Base-by-base conservation (phyloP, 2,797 vertebrate genomes). In the Cyclopterus lumpus region DNA sequence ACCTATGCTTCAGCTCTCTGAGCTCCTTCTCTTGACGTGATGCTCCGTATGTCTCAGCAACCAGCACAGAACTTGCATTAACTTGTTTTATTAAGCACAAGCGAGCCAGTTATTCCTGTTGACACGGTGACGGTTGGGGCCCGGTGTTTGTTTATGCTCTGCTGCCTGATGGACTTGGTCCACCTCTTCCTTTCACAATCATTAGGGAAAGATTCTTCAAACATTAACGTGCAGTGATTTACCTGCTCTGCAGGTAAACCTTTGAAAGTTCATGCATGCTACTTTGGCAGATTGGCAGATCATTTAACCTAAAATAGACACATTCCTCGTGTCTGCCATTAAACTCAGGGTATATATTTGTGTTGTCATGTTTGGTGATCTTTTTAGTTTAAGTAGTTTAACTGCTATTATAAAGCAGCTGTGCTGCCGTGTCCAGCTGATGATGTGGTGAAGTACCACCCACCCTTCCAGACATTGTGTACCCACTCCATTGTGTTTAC, bases 61-160 rank as follows among this genome's bases (percentile, higher is more conserved):
- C 58, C 48, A 28, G 6, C 18, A 16, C 59, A 22, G 64, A 60
- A 64, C 85, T 9, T 86, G 86, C n/a, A 11, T 77, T 18, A 60
- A 85, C 86, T 69, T 83, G 80, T 85, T 79, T 8, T 46, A 59
- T 40, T 15, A 24, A 51, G 59, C 0, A 11, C 4, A 28, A 53
- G 16, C n/a, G 63, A 84, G 80, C 84, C 1, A 54, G 87, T 92
- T 89, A 88, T 91, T 91, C 88, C 79, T 88, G 89, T 87, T 49
- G 61, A 81, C 63, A 63, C 26, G 4, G 32, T 11, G 70, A 68
- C 76, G 18, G 79, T 87, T 79, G 28, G 0, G 7, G 38, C 15
- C 4, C 4, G 1, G n/a, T 28, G 28, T 26, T 65, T 80, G 67
- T 80, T 77, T 53, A 49, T 42, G 22, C 44, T 73, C 57, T 34